phyloP scores from a whole-genome alignment of 2,797 vertebrate genomes.

The Pseudomugil gertrudae region DNA sequence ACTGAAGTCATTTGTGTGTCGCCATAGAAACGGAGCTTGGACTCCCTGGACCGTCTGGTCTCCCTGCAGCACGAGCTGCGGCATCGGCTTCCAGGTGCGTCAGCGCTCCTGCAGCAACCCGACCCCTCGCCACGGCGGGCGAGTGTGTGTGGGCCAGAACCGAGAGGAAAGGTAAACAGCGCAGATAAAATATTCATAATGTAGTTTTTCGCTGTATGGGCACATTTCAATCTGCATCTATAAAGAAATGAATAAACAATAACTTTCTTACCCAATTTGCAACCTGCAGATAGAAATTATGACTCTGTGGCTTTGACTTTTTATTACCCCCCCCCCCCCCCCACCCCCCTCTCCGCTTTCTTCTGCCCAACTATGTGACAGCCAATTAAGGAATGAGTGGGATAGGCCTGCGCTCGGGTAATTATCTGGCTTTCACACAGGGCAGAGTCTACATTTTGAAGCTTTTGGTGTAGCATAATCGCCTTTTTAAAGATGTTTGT shows the following conservation, averaged over 20 bases:
- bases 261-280: conserved; percentile 21
- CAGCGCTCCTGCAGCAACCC: conserved; percentile 98
- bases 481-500: conserved; percentile 65
- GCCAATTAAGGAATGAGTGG: conserved; percentile 66
- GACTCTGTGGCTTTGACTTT: conserved; percentile 50
- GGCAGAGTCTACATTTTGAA: conserved; percentile 51
- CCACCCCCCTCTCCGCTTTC: no score
- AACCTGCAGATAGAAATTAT: conserved; percentile 38
- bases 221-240: neutral
- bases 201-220: neutral
- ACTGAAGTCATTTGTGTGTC: conserved; percentile 28
- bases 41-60: conserved; percentile 97
- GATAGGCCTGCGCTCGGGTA: conserved; percentile 55
- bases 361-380: conserved; percentile 60
- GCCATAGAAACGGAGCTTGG: conserved; percentile 94
- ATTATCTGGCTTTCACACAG: conserved; percentile 72
- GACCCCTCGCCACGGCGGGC: conserved; percentile 91
- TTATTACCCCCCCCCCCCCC: neutral
- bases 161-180: conserved; percentile 89
- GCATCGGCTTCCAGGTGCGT: conserved; percentile 96
- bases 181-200: neutral
- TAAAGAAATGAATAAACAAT: neutral
- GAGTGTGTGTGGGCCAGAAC: conserved; percentile 97
- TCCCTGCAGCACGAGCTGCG: conserved; percentile 95
- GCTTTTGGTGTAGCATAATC: conserved; percentile 63